Evolutionary conservation across 1,140 invertebrate species (phyloP), one percentile per base, ranked within the genome.

Genomic region (Melanaphis sacchari): DNA sequence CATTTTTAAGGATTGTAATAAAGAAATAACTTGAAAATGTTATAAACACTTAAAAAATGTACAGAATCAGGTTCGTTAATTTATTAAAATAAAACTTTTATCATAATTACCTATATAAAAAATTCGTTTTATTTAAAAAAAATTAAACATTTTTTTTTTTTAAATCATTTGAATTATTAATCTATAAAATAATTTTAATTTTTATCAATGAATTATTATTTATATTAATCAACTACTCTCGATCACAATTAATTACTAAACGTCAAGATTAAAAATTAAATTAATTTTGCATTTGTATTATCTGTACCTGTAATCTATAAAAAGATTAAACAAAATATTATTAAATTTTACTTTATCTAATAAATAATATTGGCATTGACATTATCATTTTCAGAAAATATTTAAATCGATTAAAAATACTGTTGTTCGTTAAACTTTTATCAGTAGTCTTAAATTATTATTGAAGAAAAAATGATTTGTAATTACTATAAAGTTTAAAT

Each of bases 1-100:
- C 54, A 90, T 90, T 90, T 89, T 90, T 76, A n/a, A 76, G n/a
- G 4, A 76, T n/a, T 90, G 89, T 41, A 49, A 26, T 59, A 46
- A n/a, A 0, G n/a, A 66, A n/a, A 46, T n/a, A 66, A 66, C n/a
- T 66, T n/a, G 31, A 3, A 66, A 66, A n/a, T 66, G 4, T n/a
- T n/a, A n/a, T 18, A 66, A 66, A 18, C n/a, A 76, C 2, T n/a
- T 66, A 76, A 31, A 59, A 76, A 76, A 76, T 82, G 38, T 38
- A 38, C 36, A 82, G 24, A 82, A 38, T 24, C 5, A 38, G 38
- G 76, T 82, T 82, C 21, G 36, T 88, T 36, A 18, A 49, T 22
- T n/a, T 21, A 88, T n/a, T 21, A 88, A 88, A 87, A 88, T 31
- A 49, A 36, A 88, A 88, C 41, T 49, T n/a, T 46, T 87, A 21